Conservation (phyloP, 1,140 invertebrate genomes). For the Lineus longissimus region DNA sequence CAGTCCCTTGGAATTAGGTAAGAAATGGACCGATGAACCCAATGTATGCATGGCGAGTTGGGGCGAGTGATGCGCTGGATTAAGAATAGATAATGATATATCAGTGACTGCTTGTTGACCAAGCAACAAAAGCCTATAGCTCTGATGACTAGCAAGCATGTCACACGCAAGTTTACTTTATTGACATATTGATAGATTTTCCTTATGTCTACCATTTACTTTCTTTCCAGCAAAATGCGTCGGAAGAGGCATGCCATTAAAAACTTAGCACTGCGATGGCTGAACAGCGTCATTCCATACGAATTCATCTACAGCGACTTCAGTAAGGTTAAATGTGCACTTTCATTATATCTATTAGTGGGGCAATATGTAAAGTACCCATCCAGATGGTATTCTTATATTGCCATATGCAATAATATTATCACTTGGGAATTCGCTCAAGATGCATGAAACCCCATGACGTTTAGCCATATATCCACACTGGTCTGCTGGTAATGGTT, state of each 20-base stretch:
- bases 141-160: neutral
- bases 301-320: slow-evolving; percentile 32
- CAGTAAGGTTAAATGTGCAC: no score
- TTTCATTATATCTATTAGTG: no score
- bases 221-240: slow-evolving; percentile 12
- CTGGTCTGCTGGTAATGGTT: no score
- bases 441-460: no score
- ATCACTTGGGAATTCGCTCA: no score
- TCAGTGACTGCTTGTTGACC: neutral
- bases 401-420: no score
- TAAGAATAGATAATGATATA: no score
- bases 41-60: neutral
- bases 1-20: neutral
- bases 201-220: neutral
- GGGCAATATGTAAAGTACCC: no score
- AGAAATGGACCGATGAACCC: neutral
- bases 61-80: no score
- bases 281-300: slow-evolving; percentile 29
- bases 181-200: neutral
- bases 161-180: neutral
- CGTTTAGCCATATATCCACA: no score
- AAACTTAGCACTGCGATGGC: slow-evolving; percentile 31
- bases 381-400: no score
- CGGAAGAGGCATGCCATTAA: slow-evolving; percentile 38
- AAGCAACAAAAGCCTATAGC: neutral